Conservation (phyloP, 2,888 invertebrate species). For the Pelosia muscerda region DNA sequence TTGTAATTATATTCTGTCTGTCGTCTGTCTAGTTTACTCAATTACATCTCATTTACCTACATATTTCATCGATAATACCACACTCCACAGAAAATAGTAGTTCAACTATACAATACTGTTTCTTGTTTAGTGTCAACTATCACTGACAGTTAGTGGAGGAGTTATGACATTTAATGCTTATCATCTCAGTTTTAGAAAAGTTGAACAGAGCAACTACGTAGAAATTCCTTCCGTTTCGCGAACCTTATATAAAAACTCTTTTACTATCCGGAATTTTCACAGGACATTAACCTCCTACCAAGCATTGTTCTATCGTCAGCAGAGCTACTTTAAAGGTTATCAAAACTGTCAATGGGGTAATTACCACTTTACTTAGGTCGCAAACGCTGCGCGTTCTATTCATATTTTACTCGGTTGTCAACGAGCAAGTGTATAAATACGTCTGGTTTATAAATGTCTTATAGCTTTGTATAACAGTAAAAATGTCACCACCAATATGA, state of each 20-base stretch:
- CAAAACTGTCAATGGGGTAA: not conserved
- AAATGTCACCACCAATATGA: not conserved
- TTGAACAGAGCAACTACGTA: not conserved
- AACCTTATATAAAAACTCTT: not conserved
- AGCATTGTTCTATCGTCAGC: not conserved
- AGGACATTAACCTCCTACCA: not conserved
- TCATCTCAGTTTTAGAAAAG: not conserved
- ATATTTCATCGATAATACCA: too few relatives aligned
- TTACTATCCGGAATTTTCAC: not conserved
- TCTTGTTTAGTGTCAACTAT: too few relatives aligned
- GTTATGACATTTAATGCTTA: not conserved
- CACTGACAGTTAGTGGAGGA: too few relatives aligned
- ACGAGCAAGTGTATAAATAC: not conserved
- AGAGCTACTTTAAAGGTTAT: not conserved
- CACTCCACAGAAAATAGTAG: too few relatives aligned
- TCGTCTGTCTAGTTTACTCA: too few relatives aligned
- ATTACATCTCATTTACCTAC: too few relatives aligned
- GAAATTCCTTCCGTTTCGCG: not conserved
- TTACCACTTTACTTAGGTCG: not conserved
- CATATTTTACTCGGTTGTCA: not conserved
- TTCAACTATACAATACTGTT: too few relatives aligned
- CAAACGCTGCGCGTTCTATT: not conserved
- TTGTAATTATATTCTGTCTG: not conserved
- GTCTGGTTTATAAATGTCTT: not conserved
- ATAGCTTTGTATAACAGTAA: not conserved